phyloP scores from a whole-genome alignment of 2,113 vertebrate species.

The Centropus unirufus region DNA sequence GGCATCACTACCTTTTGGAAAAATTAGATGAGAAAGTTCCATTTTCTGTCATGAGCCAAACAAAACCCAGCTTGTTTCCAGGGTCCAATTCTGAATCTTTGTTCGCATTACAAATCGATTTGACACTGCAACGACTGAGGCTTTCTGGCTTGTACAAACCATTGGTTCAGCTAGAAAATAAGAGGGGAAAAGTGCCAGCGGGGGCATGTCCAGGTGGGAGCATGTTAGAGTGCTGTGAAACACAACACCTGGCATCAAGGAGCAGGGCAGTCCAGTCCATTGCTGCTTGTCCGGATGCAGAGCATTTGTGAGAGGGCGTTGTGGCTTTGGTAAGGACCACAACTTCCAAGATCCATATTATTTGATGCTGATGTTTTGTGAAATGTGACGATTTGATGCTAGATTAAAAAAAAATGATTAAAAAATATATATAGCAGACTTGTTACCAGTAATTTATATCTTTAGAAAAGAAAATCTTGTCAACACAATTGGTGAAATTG shows the following conservation, averaged over 20 bases:
- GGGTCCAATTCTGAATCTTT: not conserved
- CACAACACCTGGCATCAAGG: not conserved
- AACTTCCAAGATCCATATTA: rapidly evolving
- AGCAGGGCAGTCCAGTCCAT: not conserved
- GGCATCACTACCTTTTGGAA: not conserved
- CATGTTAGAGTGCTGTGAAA: rapidly evolving
- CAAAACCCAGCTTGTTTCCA: not conserved
- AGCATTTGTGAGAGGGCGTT: rapidly evolving
- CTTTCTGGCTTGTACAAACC: not conserved
- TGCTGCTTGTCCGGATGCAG: not conserved
- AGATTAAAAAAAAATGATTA: not conserved
- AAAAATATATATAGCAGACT: too few species aligned
- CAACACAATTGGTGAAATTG: not conserved
- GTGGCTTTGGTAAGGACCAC: not conserved
- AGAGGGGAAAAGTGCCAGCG: not conserved
- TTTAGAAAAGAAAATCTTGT: not conserved
- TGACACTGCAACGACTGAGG: not conserved
- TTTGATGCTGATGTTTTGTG: not conserved
- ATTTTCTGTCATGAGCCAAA: not conserved
- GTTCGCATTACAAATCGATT: not conserved
- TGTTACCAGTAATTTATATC: not conserved
- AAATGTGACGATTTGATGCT: not conserved
- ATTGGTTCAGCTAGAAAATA: not conserved
- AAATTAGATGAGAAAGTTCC: not conserved
- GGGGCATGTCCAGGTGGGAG: not conserved